phyloP scores from a whole-genome alignment of 2,888 invertebrate species.

The Brachypalpus laphriformis region DNA sequence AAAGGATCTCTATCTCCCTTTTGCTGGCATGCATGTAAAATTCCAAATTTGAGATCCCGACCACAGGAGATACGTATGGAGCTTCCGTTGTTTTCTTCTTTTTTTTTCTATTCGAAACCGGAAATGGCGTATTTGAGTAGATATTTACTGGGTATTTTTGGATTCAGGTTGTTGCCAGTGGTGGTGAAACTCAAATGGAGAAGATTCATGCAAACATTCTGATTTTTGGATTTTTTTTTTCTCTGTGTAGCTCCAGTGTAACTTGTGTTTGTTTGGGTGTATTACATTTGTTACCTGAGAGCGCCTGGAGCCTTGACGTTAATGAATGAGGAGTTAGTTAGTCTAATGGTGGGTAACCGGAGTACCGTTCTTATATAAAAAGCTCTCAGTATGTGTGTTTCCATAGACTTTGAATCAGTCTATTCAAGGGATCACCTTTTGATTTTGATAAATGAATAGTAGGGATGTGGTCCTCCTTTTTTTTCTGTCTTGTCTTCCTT shows the following conservation, averaged over 20 bases:
- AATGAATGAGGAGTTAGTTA: constrained; percentile 69
- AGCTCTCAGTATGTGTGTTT: constrained; percentile 8
- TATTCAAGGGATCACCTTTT: constrained; percentile 65
- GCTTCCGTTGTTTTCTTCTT: constrained; percentile 21
- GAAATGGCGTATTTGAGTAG: constrained; percentile 55
- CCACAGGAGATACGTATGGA: constrained; percentile 27
- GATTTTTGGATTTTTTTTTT: background rate
- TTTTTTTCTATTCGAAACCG: constrained; percentile 44
- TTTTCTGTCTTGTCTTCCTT: background rate
- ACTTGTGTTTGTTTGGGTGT: constrained; percentile 2
- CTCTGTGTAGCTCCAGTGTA: constrained; percentile 16
- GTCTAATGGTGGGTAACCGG: constrained; percentile 68
- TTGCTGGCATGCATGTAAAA: constrained; percentile 17
- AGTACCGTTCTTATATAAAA: constrained; percentile 61
- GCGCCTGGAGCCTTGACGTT: constrained; percentile 16
- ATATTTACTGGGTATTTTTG: constrained; percentile 20
- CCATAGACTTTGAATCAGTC: constrained; percentile 64
- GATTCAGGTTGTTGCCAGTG: constrained; percentile 1
- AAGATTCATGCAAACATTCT: constrained; percentile 8
- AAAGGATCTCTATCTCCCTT: constrained; percentile 17
- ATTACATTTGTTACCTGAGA: constrained; percentile 64
- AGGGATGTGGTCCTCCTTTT: background rate
- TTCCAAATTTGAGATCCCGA: constrained; percentile 23
- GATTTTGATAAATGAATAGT: constrained; percentile 69
- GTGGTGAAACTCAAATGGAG: background rate